Conservation (phyloP, 2,797 vertebrate genomes). For the Danio tinwini region DNA sequence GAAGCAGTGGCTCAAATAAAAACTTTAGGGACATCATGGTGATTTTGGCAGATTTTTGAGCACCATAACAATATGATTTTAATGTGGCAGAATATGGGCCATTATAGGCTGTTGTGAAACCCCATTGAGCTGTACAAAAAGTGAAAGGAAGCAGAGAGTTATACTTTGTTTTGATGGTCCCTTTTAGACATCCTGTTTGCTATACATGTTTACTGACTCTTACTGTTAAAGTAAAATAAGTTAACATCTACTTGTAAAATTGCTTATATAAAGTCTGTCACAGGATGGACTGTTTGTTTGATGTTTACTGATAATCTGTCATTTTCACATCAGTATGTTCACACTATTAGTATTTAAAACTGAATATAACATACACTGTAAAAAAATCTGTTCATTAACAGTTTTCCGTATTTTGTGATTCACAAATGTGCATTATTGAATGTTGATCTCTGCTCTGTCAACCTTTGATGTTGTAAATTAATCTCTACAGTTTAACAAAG, state of each 20-base stretch:
- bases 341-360: too few relatives aligned
- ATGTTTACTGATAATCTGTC: too few relatives aligned
- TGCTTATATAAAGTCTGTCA: too few relatives aligned
- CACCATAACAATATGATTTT: conserved; percentile 63
- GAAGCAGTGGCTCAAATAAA: conserved; percentile 60
- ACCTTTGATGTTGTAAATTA: too few relatives aligned
- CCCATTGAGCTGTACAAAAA: conserved; percentile 27
- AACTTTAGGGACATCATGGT: conserved; percentile 54
- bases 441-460: too few relatives aligned
- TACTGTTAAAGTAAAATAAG: background rate
- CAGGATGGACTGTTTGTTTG: too few relatives aligned
- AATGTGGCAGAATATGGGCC: conserved; percentile 55
- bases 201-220: background rate
- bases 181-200: background rate
- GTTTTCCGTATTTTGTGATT: too few relatives aligned
- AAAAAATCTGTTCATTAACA: too few relatives aligned
- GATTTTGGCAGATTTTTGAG: conserved; percentile 59
- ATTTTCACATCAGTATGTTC: too few relatives aligned
- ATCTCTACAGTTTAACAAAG: too few relatives aligned
- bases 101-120: conserved; percentile 50
- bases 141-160: conserved; percentile 20
- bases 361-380: too few relatives aligned
- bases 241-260: background rate
- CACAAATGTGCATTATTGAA: too few relatives aligned
- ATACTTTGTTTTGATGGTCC: background rate